A percentile compares a stretch with the other conserved stretches of the same genome.
These are phyloP conservation scores for Zapus hudsonius DNA, from an alignment of 2,113 vertebrate species.

Conservation along the genomic window DNA sequence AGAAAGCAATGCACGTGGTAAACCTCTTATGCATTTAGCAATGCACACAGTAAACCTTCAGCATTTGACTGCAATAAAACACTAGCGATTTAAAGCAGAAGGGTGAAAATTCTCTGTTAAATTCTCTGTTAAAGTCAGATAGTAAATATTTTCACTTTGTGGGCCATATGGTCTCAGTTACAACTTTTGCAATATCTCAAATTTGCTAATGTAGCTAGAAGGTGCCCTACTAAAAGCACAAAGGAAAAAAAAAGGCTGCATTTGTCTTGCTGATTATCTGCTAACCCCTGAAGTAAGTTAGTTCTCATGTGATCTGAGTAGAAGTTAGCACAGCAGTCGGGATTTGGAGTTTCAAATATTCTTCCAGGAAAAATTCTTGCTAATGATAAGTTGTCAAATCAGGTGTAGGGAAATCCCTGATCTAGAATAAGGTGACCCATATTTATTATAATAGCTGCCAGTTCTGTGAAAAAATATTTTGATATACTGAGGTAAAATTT, in stretches of 20 bases:
- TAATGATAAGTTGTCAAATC: slow-evolving; percentile 15
- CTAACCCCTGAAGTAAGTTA: neutral
- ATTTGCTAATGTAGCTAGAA: slow-evolving; percentile 3
- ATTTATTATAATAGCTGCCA: slow-evolving; percentile 35
- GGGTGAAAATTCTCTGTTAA: too few relatives aligned
- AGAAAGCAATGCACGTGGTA: neutral
- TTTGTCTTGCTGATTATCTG: slow-evolving; percentile 18
- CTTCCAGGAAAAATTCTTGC: neutral
- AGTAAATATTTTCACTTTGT: neutral
- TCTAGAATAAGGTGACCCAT: neutral
- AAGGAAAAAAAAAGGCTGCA: neutral
- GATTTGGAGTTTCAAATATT: neutral
- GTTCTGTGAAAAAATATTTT: slow-evolving; percentile 31
- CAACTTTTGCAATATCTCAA: neutral
- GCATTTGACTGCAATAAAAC: neutral
- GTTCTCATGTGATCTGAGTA: neutral
- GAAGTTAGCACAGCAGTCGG: neutral
- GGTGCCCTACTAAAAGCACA: neutral
- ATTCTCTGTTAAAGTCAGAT: neutral
- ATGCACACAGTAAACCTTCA: slow-evolving; percentile 33
- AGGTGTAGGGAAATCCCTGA: neutral
- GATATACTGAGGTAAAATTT: neutral
- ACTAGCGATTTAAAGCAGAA: slow-evolving; percentile 9
- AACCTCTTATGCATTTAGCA: neutral
- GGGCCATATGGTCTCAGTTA: neutral